Base-by-base conservation (phyloP, 2,888 invertebrate species). In the Idaea aversata region DNA sequence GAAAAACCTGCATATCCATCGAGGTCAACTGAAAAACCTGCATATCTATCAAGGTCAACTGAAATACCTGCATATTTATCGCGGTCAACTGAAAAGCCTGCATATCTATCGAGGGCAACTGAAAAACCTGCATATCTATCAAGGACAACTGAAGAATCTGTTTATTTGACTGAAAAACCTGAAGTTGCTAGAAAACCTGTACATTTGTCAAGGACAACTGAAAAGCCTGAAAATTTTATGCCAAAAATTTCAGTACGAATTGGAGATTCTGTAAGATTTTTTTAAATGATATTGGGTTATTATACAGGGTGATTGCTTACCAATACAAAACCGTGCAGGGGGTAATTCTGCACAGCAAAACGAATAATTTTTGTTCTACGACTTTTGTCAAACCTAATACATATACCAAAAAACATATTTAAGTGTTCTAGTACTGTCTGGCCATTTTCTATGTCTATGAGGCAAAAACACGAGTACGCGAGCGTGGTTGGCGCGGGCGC, bases 81-180 rank as follows among this genome's bases (percentile, higher is more conserved):
- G 7, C 4, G 47, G 10, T 13, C 47, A 47, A 47, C 47, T 47
- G 47, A 47, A 47, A 13, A 47, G 2, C 2, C 47, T 7, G 10
- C 4, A 47, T 47, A 47, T 47, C 13, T 47, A 25, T 25, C 25
- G 25, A 25, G 25, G 25, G 1, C 25, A 13, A 47, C 47, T 47
- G 70, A 73, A n/a, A 65, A 71, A 61, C 61, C 72, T 13, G 78
- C 78, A 70, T 47, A 47, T 47, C 47, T 47, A 13, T 47, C 47
- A 47, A 47, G 47, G 10, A 47, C 25, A 25, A 25, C 10, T 47
- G 47, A 6, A 47, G 13, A 6, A 47, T 13, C 47, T 10, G 10
- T 47, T 13, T 47, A 47, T 47, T 13, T 47, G 2, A 7, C 47
- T 47, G 10, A 47, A 10, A 47, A 47, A 10, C 10, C 47, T 10